Percentiles rank a stretch among this genome's conserved stretches.
Evolutionary conservation across 2,113 vertebrate species (phyloP).

Genomic region (Campylomormyrus tamandua): DNA sequence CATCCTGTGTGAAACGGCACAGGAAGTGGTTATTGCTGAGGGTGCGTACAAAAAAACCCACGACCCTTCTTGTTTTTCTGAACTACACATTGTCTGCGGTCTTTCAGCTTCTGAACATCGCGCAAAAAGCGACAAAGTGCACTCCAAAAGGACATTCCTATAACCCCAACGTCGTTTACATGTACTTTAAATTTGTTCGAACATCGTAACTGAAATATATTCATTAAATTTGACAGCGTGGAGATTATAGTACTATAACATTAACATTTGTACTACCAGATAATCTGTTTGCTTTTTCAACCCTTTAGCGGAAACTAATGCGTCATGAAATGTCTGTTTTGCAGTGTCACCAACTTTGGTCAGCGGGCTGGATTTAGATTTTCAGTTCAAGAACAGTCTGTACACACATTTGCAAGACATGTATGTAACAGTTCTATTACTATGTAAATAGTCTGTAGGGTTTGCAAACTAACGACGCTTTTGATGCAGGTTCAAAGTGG

Average conservation of each 20-base stretch:
- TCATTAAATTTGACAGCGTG: not conserved
- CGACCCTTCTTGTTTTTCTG: not conserved
- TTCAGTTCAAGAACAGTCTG: not conserved
- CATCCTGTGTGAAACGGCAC: constrained; percentile 1
- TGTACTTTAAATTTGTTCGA: not conserved
- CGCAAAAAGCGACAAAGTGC: not conserved
- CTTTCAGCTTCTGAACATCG: not conserved
- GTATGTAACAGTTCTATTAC: not conserved
- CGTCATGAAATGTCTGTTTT: not conserved
- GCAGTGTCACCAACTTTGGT: not conserved
- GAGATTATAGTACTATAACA: not conserved
- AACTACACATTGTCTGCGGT: not conserved
- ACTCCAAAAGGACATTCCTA: not conserved
- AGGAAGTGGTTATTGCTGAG: not conserved
- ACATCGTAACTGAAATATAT: not conserved
- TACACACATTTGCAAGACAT: not conserved
- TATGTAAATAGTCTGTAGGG: not conserved
- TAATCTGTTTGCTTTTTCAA: not conserved
- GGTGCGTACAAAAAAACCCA: not conserved
- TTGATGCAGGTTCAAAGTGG: not conserved
- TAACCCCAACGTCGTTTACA: not conserved
- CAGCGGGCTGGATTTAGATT: not conserved
- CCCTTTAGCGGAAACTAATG: not conserved
- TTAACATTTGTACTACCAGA: not conserved
- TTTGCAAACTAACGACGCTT: not conserved